Base-by-base conservation (phyloP, 2,888 invertebrate genomes). In the Thereva unica region DNA sequence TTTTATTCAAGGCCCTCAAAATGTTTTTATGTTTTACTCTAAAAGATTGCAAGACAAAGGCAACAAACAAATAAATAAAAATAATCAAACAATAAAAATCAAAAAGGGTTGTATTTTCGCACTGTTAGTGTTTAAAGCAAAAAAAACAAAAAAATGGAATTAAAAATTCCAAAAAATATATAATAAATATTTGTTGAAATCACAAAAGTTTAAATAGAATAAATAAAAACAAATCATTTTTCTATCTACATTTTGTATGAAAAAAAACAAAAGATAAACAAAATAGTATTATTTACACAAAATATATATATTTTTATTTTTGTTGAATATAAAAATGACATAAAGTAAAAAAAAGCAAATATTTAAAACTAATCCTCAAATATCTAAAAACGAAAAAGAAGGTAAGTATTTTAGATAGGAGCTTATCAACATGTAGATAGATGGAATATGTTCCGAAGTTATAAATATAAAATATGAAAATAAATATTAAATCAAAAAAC, bases 381-480 rank as follows among this genome's bases (percentile, higher is more conserved):
- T 50, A 10, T 34, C 45, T 59, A 64, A 10, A 35, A 64, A 52
- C 45, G 8, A 41, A 56, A 64, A 50, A 41, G 54, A 63, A 65
- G 65, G 68, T 68, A 68, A 68, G 68, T 68, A 23, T 23, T 23
- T 23, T 23, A 68, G 68, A 42, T 68, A 68, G 68, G 68, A 47
- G 56, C 57, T 68, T 68, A 68, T 45, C 41, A 40, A 49, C 41
- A 41, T 52, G 63, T 63, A 63, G 63, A 63, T 63, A 64, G 59
- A 53, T 67, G 23, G 34, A 55, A 45, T 44, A 54, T 23, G 23
- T 47, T 65, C 1, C 23, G 68, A 47, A 50, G 52, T 68, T 68
- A 68, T 45, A 34, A 40, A 49, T 40, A 41, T 52, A 50, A 50
- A 63, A 50, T 41, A 50, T 56, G 57, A 53, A 61, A 34, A 38